Evolutionary conservation across 2,797 vertebrate species (phyloP).

Genomic region (Mus spretus): DNA sequence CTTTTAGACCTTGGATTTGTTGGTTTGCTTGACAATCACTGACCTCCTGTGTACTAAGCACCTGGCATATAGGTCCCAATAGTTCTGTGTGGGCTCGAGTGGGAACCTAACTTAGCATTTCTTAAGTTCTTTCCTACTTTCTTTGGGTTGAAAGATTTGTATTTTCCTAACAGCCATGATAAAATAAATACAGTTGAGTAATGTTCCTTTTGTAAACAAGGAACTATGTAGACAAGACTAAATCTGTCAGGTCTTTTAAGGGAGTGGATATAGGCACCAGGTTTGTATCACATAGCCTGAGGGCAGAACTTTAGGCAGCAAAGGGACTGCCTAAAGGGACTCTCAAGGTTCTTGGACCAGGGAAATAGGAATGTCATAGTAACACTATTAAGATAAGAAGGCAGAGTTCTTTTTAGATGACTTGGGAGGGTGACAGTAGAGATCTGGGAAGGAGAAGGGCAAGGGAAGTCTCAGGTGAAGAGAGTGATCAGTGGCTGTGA

Average conservation of each 20-base stretch:
- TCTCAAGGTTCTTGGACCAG: slow-evolving; percentile 28
- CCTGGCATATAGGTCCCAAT: background rate
- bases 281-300: background rate
- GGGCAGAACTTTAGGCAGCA: background rate
- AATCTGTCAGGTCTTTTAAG: slow-evolving; percentile 12
- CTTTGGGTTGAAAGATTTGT: slow-evolving; percentile 33
- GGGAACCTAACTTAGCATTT: slow-evolving; percentile 40
- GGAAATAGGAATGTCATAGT: background rate
- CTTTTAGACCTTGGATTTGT: slow-evolving; percentile 24
- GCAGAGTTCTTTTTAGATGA: slow-evolving; percentile 17
- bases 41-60: background rate
- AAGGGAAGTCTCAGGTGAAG: background rate
- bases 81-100: background rate
- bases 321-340: no score
- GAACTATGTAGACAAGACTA: slow-evolving; percentile 2
- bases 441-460: background rate
- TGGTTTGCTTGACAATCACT: slow-evolving; percentile 16
- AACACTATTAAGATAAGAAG: background rate
- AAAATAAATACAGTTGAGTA: slow-evolving; percentile 54
- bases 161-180: slow-evolving; percentile 9
- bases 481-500: background rate
- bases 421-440: background rate
- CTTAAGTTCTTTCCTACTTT: slow-evolving; percentile 51
- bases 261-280: background rate
- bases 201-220: slow-evolving; percentile 28